phyloP scores from a whole-genome alignment of 2,113 vertebrate species.

The Pachypanchax playfairii region DNA sequence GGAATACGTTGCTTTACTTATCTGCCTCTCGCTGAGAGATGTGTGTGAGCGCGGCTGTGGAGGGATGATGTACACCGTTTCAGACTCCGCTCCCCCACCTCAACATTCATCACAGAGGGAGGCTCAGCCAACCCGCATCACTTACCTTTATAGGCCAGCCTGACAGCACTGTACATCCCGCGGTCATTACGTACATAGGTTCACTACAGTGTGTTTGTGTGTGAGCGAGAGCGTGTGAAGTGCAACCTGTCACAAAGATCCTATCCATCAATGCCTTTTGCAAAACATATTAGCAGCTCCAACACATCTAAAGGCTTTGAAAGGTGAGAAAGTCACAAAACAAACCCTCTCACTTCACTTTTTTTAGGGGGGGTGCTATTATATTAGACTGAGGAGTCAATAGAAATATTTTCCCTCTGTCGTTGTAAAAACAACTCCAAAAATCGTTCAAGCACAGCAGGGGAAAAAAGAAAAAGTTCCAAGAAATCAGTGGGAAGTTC shows the following conservation, averaged over 20 bases:
- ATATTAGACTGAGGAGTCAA: constrained; percentile 35
- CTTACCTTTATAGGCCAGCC: constrained; percentile 72
- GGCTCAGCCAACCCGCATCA: constrained; percentile 55
- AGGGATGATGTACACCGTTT: constrained; percentile 64
- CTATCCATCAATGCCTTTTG: constrained; percentile 12
- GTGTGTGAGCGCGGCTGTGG: constrained; percentile 28
- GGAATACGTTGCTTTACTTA: constrained; percentile 39
- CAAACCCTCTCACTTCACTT: constrained; percentile 7
- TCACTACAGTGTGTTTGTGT: constrained; percentile 14
- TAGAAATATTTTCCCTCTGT: constrained; percentile 36
- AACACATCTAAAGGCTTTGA: constrained; percentile 17
- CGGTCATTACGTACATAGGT: constrained; percentile 43
- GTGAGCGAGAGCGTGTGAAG: constrained; percentile 5
- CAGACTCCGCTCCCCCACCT: constrained; percentile 47
- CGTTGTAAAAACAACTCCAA: constrained; percentile 31
- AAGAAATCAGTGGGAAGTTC: constrained; percentile 54
- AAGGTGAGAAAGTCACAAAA: neutral
- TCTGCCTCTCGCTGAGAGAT: constrained; percentile 53
- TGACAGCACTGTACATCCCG: constrained; percentile 58
- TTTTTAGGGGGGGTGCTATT: constrained; percentile 16
- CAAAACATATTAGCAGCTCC: neutral
- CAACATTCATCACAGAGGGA: constrained; percentile 68
- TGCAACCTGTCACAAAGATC: constrained; percentile 34
- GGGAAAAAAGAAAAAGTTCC: constrained; percentile 39
- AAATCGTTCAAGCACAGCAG: constrained; percentile 26